phyloP scores from a whole-genome alignment of 1,140 invertebrate genomes.

The Temnothorax curvispinosus region DNA sequence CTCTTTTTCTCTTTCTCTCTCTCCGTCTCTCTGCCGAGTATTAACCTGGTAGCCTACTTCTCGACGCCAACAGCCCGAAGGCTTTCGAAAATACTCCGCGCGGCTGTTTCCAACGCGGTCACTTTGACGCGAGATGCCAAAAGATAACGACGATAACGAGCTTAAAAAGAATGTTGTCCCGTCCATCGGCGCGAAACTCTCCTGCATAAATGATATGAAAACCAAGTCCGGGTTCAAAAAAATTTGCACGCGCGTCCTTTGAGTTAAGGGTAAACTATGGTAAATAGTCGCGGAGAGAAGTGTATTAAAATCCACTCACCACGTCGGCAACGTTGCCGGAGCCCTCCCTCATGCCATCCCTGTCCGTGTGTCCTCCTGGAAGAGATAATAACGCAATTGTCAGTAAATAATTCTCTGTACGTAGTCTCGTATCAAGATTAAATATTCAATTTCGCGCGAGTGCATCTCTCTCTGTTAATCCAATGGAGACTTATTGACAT shows the following conservation, averaged over 20 bases:
- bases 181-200: not conserved
- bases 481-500: not conserved
- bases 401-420: not conserved
- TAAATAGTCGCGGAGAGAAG: not conserved
- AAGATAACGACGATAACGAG: conserved; percentile 35
- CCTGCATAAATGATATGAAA: not conserved
- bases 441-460: conserved; percentile 8
- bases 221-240: not conserved
- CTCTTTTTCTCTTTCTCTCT: conserved; percentile 22
- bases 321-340: conserved; percentile 85
- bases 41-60: conserved; percentile 82
- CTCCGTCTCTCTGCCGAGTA: conserved; percentile 44
- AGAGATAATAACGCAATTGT: conserved; percentile 48
- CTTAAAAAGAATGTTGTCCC: not conserved
- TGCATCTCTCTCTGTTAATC: not conserved
- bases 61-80: conserved; percentile 70
- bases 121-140: conserved; percentile 56
- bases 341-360: conserved; percentile 85
- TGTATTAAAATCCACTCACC: conserved; percentile 77
- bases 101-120: conserved; percentile 45
- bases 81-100: conserved; percentile 82
- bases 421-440: not conserved
- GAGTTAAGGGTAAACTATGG: not conserved
- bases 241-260: not conserved
- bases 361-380: conserved; percentile 83